Conservation (phyloP, 2,113 vertebrate species). For the Neofelis nebulosa region DNA sequence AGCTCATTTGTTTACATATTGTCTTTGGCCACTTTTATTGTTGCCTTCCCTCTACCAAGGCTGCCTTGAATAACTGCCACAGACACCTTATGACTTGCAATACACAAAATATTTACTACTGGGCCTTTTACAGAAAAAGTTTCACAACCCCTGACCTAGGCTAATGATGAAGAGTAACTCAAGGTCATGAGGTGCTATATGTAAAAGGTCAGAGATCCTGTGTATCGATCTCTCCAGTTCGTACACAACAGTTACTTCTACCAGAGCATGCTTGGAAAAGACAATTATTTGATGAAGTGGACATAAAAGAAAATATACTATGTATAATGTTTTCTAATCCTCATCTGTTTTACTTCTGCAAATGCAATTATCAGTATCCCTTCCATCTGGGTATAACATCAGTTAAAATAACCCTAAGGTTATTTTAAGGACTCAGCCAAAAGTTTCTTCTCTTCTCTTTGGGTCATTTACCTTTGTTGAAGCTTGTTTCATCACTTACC, state of each 20-base stretch:
- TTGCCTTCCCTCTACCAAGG: not conserved
- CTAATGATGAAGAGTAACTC: not conserved
- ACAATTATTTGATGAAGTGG: not conserved
- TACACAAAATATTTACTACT: not conserved
- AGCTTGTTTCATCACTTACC: not conserved
- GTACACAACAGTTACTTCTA: not conserved
- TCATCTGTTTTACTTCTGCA: not conserved
- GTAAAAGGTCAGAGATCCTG: not conserved
- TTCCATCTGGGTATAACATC: not conserved
- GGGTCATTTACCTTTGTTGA: not conserved
- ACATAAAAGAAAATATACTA: not conserved
- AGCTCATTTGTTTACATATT: not conserved
- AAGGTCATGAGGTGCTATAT: not conserved
- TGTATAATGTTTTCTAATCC: not conserved
- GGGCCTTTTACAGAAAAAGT: not conserved
- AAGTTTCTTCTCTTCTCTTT: not conserved
- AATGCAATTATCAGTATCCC: constrained; percentile 4
- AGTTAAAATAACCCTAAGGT: not conserved
- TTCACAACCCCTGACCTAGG: not conserved
- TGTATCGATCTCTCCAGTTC: not conserved
- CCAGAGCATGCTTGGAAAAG: not conserved
- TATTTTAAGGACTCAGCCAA: not conserved
- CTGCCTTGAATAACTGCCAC: not conserved
- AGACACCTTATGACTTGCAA: not conserved
- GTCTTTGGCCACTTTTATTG: not conserved